Percentiles rank a stretch among this genome's conserved stretches.
phyloP scores from a whole-genome alignment of 2,113 vertebrate genomes.

The Trogon surrucura region DNA sequence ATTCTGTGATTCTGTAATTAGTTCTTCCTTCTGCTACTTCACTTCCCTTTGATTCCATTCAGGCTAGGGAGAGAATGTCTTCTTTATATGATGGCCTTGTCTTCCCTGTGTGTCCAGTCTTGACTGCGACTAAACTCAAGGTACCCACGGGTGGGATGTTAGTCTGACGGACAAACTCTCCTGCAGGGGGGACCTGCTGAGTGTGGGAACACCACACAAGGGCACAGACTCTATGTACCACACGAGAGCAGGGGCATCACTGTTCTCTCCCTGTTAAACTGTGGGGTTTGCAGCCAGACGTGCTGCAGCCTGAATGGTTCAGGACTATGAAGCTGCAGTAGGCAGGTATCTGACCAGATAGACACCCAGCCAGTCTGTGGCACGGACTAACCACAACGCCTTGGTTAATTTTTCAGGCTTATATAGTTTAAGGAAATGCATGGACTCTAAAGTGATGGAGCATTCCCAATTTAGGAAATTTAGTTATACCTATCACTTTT shows the following conservation, averaged over 20 bases:
- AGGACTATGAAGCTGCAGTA: not conserved
- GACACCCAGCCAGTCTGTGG: not conserved
- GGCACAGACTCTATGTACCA: not conserved
- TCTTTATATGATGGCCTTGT: not conserved
- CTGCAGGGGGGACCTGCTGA: not conserved
- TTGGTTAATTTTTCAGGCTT: not conserved
- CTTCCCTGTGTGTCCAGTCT: not conserved
- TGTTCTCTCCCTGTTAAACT: not conserved
- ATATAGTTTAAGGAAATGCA: not conserved
- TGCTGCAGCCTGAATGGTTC: not conserved
- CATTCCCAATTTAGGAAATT: not conserved
- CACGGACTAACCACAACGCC: not conserved
- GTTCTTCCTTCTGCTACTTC: not conserved
- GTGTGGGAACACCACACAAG: not conserved
- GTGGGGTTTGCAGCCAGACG: not conserved
- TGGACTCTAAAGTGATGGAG: not conserved
- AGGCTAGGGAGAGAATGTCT: not conserved
- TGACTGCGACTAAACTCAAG: fast-evolving
- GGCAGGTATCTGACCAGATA: not conserved
- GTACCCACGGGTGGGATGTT: not conserved
- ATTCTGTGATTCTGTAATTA: not conserved
- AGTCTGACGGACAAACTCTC: not conserved
- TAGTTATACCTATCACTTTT: not conserved
- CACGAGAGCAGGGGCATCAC: not conserved
- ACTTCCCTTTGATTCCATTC: not conserved